Evolutionary conservation across 2,797 vertebrate species (phyloP).

Genomic region (Megaceryle alcyon): DNA sequence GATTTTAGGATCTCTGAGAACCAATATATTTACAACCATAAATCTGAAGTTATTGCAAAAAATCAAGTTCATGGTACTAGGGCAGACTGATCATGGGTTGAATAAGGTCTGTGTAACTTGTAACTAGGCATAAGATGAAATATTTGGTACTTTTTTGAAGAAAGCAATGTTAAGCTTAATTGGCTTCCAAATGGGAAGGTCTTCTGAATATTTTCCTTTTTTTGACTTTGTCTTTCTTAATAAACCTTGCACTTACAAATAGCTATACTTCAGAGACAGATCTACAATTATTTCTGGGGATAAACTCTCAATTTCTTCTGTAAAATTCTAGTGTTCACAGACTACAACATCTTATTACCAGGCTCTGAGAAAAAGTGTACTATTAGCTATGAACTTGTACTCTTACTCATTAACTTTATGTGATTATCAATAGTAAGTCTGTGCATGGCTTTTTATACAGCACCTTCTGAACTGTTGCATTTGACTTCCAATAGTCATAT

Average conservation of each 20-base stretch:
- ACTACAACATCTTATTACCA: background rate
- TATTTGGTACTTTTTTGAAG: background rate
- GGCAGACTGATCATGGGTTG: background rate
- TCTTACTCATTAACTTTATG: background rate
- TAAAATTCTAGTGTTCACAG: background rate
- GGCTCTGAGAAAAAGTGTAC: background rate
- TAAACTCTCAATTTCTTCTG: background rate
- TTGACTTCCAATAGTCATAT: background rate
- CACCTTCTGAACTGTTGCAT: background rate
- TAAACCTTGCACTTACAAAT: background rate
- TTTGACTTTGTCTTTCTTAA: background rate
- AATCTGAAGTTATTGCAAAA: background rate
- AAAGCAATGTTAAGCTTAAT: background rate
- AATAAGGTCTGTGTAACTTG: background rate
- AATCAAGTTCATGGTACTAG: background rate
- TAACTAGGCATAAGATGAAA: background rate
- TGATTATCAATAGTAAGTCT: background rate
- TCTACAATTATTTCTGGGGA: background rate
- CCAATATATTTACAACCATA: background rate
- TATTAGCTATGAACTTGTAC: background rate
- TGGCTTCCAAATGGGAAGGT: background rate
- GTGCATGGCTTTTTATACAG: background rate
- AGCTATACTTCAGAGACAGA: background rate
- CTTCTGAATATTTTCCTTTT: background rate
- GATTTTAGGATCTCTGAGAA: background rate